A percentile compares a stretch with the other conserved stretches of the same genome.
These are phyloP conservation scores for Lithophane leautieri DNA, from an alignment of 2,888 invertebrate genomes.

Conservation along the genomic window DNA sequence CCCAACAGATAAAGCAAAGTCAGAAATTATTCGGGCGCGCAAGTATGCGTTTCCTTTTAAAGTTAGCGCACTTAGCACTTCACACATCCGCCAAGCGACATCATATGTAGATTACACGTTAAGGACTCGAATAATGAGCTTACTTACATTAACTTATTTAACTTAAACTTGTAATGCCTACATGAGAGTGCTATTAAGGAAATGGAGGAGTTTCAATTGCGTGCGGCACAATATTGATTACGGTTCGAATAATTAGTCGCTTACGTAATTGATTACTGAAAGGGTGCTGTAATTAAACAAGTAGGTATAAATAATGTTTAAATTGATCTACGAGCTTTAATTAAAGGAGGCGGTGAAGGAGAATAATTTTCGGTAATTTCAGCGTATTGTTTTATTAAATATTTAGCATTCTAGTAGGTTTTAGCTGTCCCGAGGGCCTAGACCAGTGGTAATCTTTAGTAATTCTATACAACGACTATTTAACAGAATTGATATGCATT, in stretches of 20 bases:
- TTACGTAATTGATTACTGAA: slow-evolving; percentile 34
- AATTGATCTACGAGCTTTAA: slow-evolving; percentile 19
- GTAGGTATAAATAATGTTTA: not conserved
- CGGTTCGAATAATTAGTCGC: slow-evolving; percentile 18
- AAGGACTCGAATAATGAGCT: slow-evolving; percentile 28
- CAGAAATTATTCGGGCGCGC: slow-evolving; percentile 37
- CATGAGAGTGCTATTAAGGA: slow-evolving; percentile 41
- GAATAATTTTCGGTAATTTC: not conserved
- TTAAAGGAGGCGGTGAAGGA: slow-evolving; percentile 10
- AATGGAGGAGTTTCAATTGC: slow-evolving; percentile 24
- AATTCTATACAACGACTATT: not conserved
- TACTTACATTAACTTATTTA: slow-evolving; percentile 43
- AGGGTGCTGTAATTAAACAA: slow-evolving; percentile 29
- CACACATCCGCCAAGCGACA: slow-evolving; percentile 30
- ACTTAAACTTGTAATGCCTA: slow-evolving; percentile 34
- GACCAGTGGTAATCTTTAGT: not conserved
- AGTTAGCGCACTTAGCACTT: slow-evolving; percentile 43
- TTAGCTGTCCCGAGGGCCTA: not conserved
- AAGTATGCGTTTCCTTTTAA: slow-evolving; percentile 51
- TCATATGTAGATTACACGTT: slow-evolving; percentile 22
- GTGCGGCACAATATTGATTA: slow-evolving; percentile 47
- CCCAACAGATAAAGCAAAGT: slow-evolving; percentile 37
- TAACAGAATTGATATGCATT: too few species aligned
- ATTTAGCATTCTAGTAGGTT: not conserved
- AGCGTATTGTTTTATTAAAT: not conserved